Evolutionary conservation across 2,888 invertebrate genomes (phyloP), one percentile per base, ranked within the genome.

Genomic region (Eupithecia pulchellata): DNA sequence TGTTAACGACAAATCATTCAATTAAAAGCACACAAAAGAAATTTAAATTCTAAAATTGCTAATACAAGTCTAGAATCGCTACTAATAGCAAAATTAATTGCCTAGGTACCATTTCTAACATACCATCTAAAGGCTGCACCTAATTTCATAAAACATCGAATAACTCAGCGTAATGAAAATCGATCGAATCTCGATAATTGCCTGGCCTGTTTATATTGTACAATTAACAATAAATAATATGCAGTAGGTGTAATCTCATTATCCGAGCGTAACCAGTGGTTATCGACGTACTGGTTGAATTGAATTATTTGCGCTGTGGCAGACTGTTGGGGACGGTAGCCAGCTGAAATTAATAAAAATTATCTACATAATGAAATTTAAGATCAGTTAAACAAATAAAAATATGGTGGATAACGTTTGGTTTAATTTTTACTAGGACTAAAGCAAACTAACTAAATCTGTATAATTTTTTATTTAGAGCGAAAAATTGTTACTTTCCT

Each of bases 171-270:
- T 61, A 77, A 78, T 78, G 80, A 77, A 77, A 80, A 78, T 75
- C 78, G 82, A 81, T 82, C 78, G 71, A 69, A 77, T 78, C 79
- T 78, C 77, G 80, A 78, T 80, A 84, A 84, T 84, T 81, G 79
- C 77, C 76, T 77, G 71, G 70, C 78, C 78, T 77, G 77, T 81
- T 80, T 79, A 79, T 78, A 80, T 76, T 78, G 74, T 73, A 82
- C 79, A 82, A 84, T 84, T 80, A 83, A 82, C 81, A 80, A 83
- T 84, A 83, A 84, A 84, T 83, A 78, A 82, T 81, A 76, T 72
- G 14, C 75, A 58, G 69, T 70, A 68, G 72, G 72, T 69, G 75
- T 79, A 74, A 83, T 80, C 81, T 82, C 82, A 82, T 84, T 84
- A 84, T 80, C 78, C 76, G 67, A 9, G 64, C 67, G 69, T 73